Base-by-base conservation (phyloP, 2,797 vertebrate species). In the Gymnocypris eckloni region DNA sequence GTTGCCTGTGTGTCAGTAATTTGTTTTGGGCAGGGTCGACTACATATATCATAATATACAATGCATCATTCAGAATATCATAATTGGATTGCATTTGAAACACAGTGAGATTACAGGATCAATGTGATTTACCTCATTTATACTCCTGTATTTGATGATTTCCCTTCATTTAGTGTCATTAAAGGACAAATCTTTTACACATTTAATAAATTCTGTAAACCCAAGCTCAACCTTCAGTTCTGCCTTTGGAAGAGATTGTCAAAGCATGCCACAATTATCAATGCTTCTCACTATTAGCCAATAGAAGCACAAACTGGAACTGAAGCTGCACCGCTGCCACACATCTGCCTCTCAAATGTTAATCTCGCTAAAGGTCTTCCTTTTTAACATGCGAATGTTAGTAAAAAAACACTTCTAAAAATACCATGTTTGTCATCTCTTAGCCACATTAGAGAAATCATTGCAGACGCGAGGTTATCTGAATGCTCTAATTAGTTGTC, bases 291-390 rank as follows among this genome's bases (percentile, higher is more conserved):
- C 66, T 66, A 54, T 86, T 64, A 73, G n/a, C n/a, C 54, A 79
- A 79, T 48, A 61, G 25, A 50, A 16, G 9, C 48, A 28, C 50
- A 79, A 79, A 48, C 28, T 41, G 4, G 5, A 80, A 61, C 20
- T 48, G 20, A 61, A 69, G 12, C 71, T 81, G 16, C 45, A 69
- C 11, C 82, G 50, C 4, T 70, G 76, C 75, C 13, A n/a, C 82
- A 72, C 82, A 86, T 89, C 86, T 86, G 86, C 37, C 82, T 80
- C 71, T 79, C 87, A 88, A 88, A 88, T 87, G 87, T 78, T 86
- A 45, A 86, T 88, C 79, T 81, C 66, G 15, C 82, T 82, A 69
- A 82, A 81, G 66, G 86, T 82, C 86, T 75, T 70, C 22, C 50
- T 73, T 85, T 77, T 45, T 48, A 73, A 86, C 86, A 89, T 84